phyloP scores from a whole-genome alignment of 2,888 invertebrate genomes.

The Carabus problematicus region DNA sequence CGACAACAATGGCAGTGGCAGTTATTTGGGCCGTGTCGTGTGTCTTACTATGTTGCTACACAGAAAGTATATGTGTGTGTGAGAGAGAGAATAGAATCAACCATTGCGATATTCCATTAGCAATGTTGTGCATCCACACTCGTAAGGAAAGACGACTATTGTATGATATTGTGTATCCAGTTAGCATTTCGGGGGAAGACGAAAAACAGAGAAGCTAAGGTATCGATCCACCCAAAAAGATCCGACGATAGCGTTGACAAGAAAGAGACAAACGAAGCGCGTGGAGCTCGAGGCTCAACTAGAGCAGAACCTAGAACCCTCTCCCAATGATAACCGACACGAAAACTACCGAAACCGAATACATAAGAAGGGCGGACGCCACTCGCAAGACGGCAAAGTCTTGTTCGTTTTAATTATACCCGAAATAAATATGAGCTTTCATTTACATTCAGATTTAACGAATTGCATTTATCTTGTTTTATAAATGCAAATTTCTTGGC shows the following conservation, averaged over 20 bases:
- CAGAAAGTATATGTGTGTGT: conserved; percentile 1
- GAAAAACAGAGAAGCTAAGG: background rate
- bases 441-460: too few species aligned
- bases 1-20: conserved; percentile 27
- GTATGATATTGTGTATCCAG: conserved; percentile 25
- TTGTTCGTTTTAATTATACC: conserved; percentile 40
- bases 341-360: conserved; percentile 28
- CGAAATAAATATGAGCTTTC: conserved; percentile 29
- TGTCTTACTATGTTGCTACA: background rate
- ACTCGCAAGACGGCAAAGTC: conserved; percentile 28
- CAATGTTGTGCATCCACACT: conserved; percentile 3
- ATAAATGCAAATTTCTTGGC: too few species aligned
- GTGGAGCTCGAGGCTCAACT: background rate
- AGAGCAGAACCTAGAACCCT: background rate
- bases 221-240: conserved; percentile 16
- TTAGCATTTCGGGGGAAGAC: conserved; percentile 27
- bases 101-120: conserved; percentile 15
- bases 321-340: background rate
- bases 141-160: background rate
- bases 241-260: conserved; percentile 6
- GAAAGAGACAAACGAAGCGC: background rate
- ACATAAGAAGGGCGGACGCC: conserved; percentile 36
- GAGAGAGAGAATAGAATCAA: background rate
- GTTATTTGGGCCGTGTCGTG: conserved; percentile 6
- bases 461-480: too few species aligned